Base-by-base conservation (phyloP, 2,113 vertebrate genomes). In the Fukomys damarensis region DNA sequence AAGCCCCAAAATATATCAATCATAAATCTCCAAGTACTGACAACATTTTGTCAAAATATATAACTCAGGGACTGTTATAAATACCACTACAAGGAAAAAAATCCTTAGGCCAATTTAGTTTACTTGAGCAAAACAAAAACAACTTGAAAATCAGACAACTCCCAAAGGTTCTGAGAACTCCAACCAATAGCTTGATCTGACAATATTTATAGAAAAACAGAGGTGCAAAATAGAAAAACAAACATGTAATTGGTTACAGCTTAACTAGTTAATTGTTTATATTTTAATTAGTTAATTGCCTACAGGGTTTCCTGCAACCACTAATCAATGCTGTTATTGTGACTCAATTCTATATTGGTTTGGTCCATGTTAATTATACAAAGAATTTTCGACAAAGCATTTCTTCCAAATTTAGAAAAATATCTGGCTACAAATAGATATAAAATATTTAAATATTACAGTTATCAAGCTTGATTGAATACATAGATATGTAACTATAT, bases 21-120 rank as follows among this genome's bases (percentile, higher is more conserved):
- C 61, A 84, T 89, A 66, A 65, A 82, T 79, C 41, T 89, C 43
- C 85, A 91, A 87, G 56, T 88, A 81, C 68, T 91, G 82, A 93
- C 49, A 93, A 85, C 41, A 88, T 91, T 91, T 95, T 95, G 66
- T 86, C 68, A 95, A 95, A 87, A 95, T 74, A 89, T 24, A 90
- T 46, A 89, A 52, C 91, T 66, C 56, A 38, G 41, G 81, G 58
- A 89, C 19, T 91, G 74, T 61, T 95, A 85, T 81, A 93, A 96
- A 83, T 70, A 54, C 1, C 22, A 12, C 11, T 58, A 56, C 41
- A 58, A 43, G 30, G n/a, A 86, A 86, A 70, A 76, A 46, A 86
- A 8, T 28, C 38, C 28, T 79, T 66, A 76, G 26, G n/a, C 43
- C n/a, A 86, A 66, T 32, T 85, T 65, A 77, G 43, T 66, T 56